Evolutionary conservation across 2,888 invertebrate species (phyloP), one percentile per base, ranked within the genome.

Genomic region (Lapara coniferarum): DNA sequence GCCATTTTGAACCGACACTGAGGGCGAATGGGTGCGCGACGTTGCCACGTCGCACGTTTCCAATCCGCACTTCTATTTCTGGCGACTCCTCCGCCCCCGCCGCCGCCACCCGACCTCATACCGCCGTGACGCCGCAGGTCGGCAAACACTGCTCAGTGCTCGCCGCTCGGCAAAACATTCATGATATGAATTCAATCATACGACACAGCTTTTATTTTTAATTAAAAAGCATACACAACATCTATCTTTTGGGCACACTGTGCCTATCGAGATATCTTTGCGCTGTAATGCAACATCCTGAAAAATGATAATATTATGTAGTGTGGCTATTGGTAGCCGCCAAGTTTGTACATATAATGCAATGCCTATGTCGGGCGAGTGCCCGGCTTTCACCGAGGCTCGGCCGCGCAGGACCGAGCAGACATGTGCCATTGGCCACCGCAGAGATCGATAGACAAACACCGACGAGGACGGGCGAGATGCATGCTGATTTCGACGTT

Each of bases 361-460:
- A 81, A 80, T 82, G 83, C 37, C 79, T 82, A 84, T 80, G 80
- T 82, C 81, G 80, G 80, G 76, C 83, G 79, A 83, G 83, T 81
- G 86, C 85, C 89, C 87, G 92, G 94, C 93, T 94, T 93, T 93
- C 91, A 92, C 93, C 89, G 88, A 89, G 89, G 91, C 88, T 86
- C 88, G 86, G 94, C 92, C 89, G 90, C 91, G 95, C 92, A 91
- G 85, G 89, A 87, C 85, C 89, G 91, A 86, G 86, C 89, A 93
- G 93, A 93, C 95, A 94, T 94, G 94, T 95, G 92, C 93, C 89
- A 95, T 95, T 95, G 95, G 95, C 90, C 91, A 90, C 89, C 89
- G 88, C 89, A 81, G 85, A 93, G 94, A 95, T 95, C 95, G 95
- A 95, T 95, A 95, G 94, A 89, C 92, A 94, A 94, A 94, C 92